phyloP scores from a whole-genome alignment of 2,113 vertebrate species.

The Brachyhypopomus occidentalis region DNA sequence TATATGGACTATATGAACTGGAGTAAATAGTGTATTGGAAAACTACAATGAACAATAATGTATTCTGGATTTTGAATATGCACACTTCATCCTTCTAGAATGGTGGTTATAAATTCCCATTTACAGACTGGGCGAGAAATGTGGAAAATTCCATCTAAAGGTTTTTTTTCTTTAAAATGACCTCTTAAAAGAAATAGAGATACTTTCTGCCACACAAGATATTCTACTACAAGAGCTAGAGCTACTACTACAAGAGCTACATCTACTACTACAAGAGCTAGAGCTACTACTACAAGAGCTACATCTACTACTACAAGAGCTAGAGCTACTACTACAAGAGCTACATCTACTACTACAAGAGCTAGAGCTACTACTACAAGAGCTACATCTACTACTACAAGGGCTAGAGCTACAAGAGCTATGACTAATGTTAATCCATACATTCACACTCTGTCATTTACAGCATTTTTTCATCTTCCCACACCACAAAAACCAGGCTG shows the following conservation, averaged over 20 bases:
- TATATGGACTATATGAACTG: no score
- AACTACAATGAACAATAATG: no score
- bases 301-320: background rate
- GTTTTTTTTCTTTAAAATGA: background rate
- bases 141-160: background rate
- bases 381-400: no score
- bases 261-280: background rate
- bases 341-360: background rate
- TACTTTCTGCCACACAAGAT: background rate
- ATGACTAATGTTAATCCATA: conserved; percentile 28
- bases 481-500: conserved; percentile 44
- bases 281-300: background rate
- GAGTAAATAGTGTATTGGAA: no score
- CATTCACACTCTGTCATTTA: background rate
- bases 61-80: no score
- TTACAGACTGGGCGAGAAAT: background rate
- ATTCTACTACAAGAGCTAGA: background rate
- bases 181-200: background rate
- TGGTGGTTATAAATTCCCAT: background rate
- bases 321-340: background rate
- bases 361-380: background rate
- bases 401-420: background rate
- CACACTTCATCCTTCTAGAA: background rate
- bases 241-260: no score
- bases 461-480: conserved; percentile 35